Evolutionary conservation across 2,888 invertebrate species (phyloP), one percentile per base, ranked within the genome.

Genomic region (Eupithecia centaureata): DNA sequence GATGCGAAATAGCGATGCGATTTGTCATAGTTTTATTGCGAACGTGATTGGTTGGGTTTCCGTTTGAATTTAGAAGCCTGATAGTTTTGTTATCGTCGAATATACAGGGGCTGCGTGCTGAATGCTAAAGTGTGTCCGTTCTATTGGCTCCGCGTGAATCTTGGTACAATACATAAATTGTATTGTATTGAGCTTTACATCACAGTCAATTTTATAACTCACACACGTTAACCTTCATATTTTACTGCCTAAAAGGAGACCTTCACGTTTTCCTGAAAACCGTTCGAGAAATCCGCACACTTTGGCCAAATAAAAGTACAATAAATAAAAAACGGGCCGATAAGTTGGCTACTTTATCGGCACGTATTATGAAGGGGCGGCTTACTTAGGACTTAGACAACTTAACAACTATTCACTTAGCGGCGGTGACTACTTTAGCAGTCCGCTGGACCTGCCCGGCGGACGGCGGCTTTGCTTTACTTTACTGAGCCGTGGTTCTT

Each of bases 341-440:
- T 76, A 70, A 75, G 71, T 66, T 30, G 62, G 42, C 32, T 61
- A 71, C 70, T 64, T 67, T 77, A 78, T 77, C 74, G 73, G 73
- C 77, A 77, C 76, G 78, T 77, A 74, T 47, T 77, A 77, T 76
- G 77, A 74, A 68, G 56, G 64, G 64, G 76, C 74, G 79, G 78
- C 77, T 82, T 80, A 84, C 84, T 84, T 82, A 78, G 75, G 80
- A 79, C 83, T 84, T 80, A 80, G 79, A 63, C 77, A 76, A 81
- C 77, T 80, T 79, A 74, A 77, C 73, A 82, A 85, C 84, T 83
- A 83, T 82, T 84, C 84, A 83, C 84, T 84, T 82, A 83, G 77
- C 47, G 27, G 65, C 77, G 72, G 77, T 76, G 78, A 81, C 79
- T 79, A 78, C 80, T 79, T 38, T 38, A 38, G 38, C n/a, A 4